These are phyloP conservation scores for Meriones psammophilus DNA, from an alignment of 2,797 vertebrate species.

Conservation along the genomic window DNA sequence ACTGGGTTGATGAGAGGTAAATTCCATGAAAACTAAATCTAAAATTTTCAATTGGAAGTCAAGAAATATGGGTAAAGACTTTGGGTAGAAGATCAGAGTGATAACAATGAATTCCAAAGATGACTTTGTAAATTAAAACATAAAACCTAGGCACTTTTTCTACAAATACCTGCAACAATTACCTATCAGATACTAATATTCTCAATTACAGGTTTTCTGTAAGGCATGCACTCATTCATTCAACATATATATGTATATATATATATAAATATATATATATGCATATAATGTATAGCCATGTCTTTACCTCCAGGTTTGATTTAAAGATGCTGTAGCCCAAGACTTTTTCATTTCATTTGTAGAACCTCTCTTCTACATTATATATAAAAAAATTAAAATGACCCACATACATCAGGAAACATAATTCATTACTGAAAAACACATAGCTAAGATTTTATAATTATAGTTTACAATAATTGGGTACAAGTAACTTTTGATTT, in stretches of 20 bases:
- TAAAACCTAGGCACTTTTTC: constrained; percentile 25
- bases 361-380: constrained; percentile 27
- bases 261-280: too few relatives aligned
- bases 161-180: background rate
- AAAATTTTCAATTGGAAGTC: constrained; percentile 53
- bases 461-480: constrained; percentile 75
- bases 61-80: constrained; percentile 25
- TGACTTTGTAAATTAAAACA: constrained; percentile 12
- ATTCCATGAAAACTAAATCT: constrained; percentile 35
- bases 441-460: constrained; percentile 64
- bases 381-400: constrained; percentile 46
- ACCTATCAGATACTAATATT: constrained; percentile 34
- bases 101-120: constrained; percentile 6
- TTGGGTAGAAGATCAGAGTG: background rate
- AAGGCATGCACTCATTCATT: background rate
- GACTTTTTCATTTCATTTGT: constrained; percentile 18
- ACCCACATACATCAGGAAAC: constrained; percentile 55
- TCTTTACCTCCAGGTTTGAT: background rate
- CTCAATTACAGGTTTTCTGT: constrained; percentile 4
- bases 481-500: constrained; percentile 74
- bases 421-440: constrained; percentile 60
- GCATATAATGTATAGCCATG: background rate
- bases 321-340: background rate
- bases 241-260: background rate
- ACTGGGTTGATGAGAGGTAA: background rate